Base-by-base conservation (phyloP, 1,140 invertebrate species). In the Tribolium madens region DNA sequence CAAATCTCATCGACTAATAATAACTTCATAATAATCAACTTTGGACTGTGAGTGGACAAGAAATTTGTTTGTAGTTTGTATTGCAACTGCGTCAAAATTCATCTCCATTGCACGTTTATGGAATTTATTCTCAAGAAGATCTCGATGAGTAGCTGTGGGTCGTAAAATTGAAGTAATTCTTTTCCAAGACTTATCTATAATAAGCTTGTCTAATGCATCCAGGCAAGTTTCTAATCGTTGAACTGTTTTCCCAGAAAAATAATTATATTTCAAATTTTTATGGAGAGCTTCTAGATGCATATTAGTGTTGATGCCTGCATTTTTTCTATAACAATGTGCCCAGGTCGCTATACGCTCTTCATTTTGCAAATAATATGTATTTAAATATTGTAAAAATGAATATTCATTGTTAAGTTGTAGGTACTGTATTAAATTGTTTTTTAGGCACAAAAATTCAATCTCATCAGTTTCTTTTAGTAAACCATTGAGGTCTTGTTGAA, bases 231-330 rank as follows among this genome's bases (percentile, higher is more conserved):
- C 48, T 14, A 52, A 7, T 14, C 48, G n/a, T 52, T 15, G 3
- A 2, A 52, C 48, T 14, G 48, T 52, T 15, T 52, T 52, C 1
- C 48, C 48, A 4, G n/a, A 71, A 17, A 18, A 71, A 6, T 52
- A 52, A 3, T 52, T 52, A 33, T 76, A 42, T 73, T 78, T 78
- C 13, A 78, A 72, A 46, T 31, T 73, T 64, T 76, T 76, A 73
- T 78, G 77, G 1, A 78, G 42, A 12, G 75, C 48, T 21, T 78
- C 77, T n/a, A n/a, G n/a, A n/a, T n/a, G n/a, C n/a, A n/a, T n/a
- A n/a, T n/a, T n/a, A n/a, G n/a, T n/a, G n/a, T 78, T 78, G n/a
- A 78, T 76, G 12, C 77, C 75, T 17, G 47, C 21, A 73, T 76
- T 33, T 72, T 60, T 60, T 76, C 77, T 78, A 48, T 72, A 72